Conservation (phyloP, 2,113 vertebrate genomes). For the Pseudolaguvia tuberculata region DNA sequence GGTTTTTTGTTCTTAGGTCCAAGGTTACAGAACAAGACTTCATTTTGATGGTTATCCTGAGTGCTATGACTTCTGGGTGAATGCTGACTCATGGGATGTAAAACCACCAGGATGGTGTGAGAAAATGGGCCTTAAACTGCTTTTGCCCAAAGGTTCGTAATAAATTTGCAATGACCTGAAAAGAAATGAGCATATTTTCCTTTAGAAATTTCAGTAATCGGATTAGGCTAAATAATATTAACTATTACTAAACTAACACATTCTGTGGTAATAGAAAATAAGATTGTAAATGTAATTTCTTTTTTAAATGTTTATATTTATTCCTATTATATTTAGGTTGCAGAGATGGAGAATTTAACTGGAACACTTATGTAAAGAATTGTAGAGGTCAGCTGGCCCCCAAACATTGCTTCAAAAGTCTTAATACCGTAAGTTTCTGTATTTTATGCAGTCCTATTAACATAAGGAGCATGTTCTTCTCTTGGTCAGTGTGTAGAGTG, state of each 20-base stretch:
- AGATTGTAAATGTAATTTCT: background rate
- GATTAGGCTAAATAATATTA: background rate
- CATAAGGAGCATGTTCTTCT: background rate
- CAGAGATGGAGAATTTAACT: slow-evolving; percentile 86
- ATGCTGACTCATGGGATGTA: slow-evolving; percentile 83
- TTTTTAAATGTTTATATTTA: background rate
- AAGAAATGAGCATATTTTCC: background rate
- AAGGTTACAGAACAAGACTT: slow-evolving; percentile 79
- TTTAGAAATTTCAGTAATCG: background rate
- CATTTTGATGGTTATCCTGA: slow-evolving; percentile 89
- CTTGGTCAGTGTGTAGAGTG: no score
- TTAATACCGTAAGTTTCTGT: slow-evolving; percentile 72
- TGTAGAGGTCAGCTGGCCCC: slow-evolving; percentile 83
- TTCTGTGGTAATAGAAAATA: no score
- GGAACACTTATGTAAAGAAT: slow-evolving; percentile 84
- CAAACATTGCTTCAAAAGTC: slow-evolving; percentile 83
- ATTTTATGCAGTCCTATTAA: background rate
- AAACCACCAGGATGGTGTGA: slow-evolving; percentile 89
- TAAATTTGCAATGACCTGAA: background rate
- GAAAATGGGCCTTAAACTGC: slow-evolving; percentile 80
- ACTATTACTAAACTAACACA: no score
- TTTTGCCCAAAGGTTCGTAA: slow-evolving; percentile 80
- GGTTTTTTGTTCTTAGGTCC: slow-evolving; percentile 63
- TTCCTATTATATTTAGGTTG: slow-evolving; percentile 74
- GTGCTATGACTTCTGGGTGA: slow-evolving; percentile 89